Evolutionary conservation across 2,113 vertebrate genomes (phyloP).

Genomic region (Mesembrinibis cayennensis): DNA sequence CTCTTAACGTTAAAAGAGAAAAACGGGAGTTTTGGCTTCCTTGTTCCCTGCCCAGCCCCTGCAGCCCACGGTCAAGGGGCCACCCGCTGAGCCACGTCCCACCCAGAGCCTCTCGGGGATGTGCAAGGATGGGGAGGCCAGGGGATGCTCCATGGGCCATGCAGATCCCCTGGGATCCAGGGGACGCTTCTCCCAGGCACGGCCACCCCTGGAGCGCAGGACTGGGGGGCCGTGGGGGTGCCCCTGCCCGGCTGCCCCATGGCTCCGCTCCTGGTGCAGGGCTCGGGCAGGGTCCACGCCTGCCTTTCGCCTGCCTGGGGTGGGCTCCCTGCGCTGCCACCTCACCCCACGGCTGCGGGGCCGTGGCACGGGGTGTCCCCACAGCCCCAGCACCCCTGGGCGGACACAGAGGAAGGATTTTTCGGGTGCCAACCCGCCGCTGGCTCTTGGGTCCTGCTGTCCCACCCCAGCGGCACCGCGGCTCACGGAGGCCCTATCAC

Average conservation of each 20-base stretch:
- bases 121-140: neutral
- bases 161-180: neutral
- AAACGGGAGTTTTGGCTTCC: accelerated
- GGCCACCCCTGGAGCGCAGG: accelerated
- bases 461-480: accelerated
- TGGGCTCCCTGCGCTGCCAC: neutral
- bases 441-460: neutral
- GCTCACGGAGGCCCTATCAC: neutral
- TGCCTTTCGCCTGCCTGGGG: neutral
- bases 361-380: neutral
- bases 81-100: neutral
- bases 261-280: accelerated
- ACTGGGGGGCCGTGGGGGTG: neutral
- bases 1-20: neutral
- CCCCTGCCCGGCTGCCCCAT: neutral
- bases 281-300: neutral
- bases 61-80: accelerated
- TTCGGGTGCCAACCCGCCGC: accelerated
- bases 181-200: accelerated
- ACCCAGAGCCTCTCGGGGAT: neutral
- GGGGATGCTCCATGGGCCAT: accelerated
- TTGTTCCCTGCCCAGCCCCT: neutral
- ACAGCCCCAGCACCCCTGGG: neutral
- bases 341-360: accelerated
- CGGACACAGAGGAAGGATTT: accelerated